Evolutionary conservation across 2,888 invertebrate genomes (phyloP).

Genomic region (Netelia melanura): DNA sequence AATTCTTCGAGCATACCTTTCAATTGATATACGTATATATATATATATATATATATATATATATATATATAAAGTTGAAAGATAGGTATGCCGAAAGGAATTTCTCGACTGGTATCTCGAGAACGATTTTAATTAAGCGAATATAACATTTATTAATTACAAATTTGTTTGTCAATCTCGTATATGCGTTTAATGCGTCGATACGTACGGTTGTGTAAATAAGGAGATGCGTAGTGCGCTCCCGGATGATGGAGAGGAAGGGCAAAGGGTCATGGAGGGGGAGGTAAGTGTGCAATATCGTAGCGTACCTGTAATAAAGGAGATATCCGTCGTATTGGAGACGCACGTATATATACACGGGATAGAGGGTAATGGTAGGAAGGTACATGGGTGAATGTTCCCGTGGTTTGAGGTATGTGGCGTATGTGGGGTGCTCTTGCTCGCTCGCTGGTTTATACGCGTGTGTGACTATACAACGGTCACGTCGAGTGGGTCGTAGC

Average conservation of each 20-base stretch:
- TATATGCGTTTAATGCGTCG: not conserved
- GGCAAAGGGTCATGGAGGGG: not conserved
- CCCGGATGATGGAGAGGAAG: no score
- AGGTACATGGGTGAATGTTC: conserved; percentile 54
- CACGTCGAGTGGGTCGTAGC: conserved; percentile 61
- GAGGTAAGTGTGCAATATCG: not conserved
- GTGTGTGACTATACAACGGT: conserved; percentile 58
- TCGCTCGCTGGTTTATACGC: conserved; percentile 6
- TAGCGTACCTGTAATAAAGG: not conserved
- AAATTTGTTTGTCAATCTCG: conserved; percentile 46
- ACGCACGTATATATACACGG: not conserved
- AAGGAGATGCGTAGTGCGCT: not conserved
- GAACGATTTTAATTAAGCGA: conserved; percentile 36
- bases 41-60: not conserved
- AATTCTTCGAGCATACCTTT: not conserved
- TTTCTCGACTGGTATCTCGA: conserved; percentile 5
- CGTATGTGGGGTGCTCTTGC: conserved; percentile 56
- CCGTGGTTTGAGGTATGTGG: conserved; percentile 59
- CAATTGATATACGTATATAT: not conserved
- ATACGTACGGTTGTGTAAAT: conserved; percentile 5
- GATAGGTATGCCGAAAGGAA: conserved; percentile 20
- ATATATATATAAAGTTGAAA: not conserved
- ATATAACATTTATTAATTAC: conserved; percentile 34
- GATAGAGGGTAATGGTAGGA: conserved; percentile 49
- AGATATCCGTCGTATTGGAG: conserved; percentile 13